These are phyloP conservation scores for Dicrurus megarhynchus DNA, from an alignment of 2,113 vertebrate species.

Conservation along the genomic window DNA sequence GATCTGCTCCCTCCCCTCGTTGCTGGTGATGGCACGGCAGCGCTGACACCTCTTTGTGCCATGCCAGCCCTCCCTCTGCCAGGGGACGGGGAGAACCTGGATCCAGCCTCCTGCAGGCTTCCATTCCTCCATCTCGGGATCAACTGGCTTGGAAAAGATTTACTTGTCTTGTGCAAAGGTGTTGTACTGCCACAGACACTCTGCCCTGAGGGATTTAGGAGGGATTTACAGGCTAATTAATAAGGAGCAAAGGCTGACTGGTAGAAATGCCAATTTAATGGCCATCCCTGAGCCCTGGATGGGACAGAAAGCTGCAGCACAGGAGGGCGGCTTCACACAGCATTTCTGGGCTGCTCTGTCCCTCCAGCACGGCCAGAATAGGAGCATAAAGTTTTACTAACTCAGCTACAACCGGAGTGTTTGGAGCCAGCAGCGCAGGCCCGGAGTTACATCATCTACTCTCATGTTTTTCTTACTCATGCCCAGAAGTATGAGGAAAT, in stretches of 20 bases:
- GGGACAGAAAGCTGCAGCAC: background rate
- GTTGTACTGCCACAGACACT: background rate
- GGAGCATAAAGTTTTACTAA: background rate
- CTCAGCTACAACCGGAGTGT: background rate
- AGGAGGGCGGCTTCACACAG: background rate
- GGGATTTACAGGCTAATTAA: background rate
- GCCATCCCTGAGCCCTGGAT: background rate
- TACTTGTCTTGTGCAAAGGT: background rate
- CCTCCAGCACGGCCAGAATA: background rate
- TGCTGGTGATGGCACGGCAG: background rate
- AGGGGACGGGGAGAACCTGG: background rate
- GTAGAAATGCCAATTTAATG: background rate
- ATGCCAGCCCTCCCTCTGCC: background rate
- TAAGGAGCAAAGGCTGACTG: background rate
- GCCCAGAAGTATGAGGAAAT: conserved; percentile 53
- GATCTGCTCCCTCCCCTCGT: background rate
- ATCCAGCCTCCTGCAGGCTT: background rate
- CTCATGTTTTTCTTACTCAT: conserved; percentile 10
- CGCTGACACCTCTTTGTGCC: background rate
- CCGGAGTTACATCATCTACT: conserved; percentile 6
- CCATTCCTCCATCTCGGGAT: background rate
- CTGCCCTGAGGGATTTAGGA: background rate
- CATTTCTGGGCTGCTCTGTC: background rate
- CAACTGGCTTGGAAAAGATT: background rate
- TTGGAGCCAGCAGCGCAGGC: background rate